phyloP scores from a whole-genome alignment of 1,140 invertebrate genomes.

The Parasteatoda tepidariorum region DNA sequence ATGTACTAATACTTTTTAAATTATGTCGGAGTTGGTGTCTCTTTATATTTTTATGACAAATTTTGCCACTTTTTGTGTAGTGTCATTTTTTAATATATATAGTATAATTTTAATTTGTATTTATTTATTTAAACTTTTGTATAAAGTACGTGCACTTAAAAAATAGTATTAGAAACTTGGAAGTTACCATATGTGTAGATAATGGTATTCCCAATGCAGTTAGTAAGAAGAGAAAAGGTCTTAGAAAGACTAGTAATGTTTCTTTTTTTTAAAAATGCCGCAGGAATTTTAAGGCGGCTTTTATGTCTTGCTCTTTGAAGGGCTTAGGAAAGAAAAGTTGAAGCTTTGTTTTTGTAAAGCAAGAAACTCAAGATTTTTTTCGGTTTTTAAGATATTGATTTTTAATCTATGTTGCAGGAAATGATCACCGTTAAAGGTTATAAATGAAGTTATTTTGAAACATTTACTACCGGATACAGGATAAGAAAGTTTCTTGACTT shows the following conservation, averaged over 20 bases:
- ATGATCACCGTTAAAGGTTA: no score
- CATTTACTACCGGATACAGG: no score
- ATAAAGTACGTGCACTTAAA: no score
- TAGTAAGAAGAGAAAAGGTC: constrained; percentile 22
- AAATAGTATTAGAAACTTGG: neutral
- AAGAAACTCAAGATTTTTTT: constrained; percentile 21
- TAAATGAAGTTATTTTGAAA: no score
- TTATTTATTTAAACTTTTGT: no score
- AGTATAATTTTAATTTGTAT: no score
- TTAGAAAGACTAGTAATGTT: constrained; percentile 24
- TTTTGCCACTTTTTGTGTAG: no score
- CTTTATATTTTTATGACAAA: no score
- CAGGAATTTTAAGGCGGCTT: constrained; percentile 30
- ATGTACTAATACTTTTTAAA: no score
- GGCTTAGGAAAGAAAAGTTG: neutral
- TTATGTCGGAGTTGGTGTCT: no score
- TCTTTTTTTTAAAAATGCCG: constrained; percentile 30
- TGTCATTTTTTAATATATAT: no score
- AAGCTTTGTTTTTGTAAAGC: constrained; percentile 30
- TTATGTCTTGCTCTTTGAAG: neutral
- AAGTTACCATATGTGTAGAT: neutral
- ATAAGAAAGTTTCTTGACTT: no score
- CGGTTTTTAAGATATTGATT: constrained; percentile 24
- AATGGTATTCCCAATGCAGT: neutral
- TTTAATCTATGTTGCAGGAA: neutral